Conservation (phyloP, 2,888 invertebrate genomes). For the Fabriciana adippe region DNA sequence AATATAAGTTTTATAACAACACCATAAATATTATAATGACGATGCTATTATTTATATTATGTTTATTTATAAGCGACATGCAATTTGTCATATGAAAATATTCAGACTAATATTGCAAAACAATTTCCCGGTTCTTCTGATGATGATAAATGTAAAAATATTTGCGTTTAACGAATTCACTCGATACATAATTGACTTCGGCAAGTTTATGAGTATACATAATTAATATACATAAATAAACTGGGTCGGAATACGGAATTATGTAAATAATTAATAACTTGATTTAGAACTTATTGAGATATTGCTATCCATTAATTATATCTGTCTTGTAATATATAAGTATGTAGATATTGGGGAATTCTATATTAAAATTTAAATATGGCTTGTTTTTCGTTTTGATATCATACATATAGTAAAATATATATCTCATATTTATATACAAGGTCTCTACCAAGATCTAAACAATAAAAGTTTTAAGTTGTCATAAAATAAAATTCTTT, state of each 20-base stretch:
- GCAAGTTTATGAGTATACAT: conserved; percentile 45
- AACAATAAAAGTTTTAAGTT: too few relatives aligned
- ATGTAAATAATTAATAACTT: conserved; percentile 36
- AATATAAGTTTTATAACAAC: conserved; percentile 5
- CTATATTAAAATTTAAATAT: neutral
- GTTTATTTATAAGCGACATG: conserved; percentile 13
- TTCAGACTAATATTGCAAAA: conserved; percentile 1
- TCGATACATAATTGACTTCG: conserved; percentile 37
- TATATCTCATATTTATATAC: too few relatives aligned
- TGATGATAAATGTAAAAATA: conserved; percentile 23
- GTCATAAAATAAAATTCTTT: too few relatives aligned
- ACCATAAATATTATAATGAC: conserved; percentile 11
- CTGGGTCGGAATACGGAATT: conserved; percentile 26
- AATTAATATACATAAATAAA: conserved; percentile 42
- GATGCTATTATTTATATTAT: conserved; percentile 8
- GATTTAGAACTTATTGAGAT: conserved; percentile 34
- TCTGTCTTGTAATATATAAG: neutral
- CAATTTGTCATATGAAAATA: conserved; percentile 21
- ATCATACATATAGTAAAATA: too few relatives aligned
- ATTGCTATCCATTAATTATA: conserved; percentile 25
- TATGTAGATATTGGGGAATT: neutral
- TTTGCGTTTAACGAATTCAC: conserved; percentile 14
- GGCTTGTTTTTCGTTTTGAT: too few relatives aligned
- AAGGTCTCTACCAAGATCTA: too few relatives aligned
- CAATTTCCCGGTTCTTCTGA: conserved; percentile 7